A percentile compares a stretch with the other conserved stretches of the same genome.
phyloP scores from a whole-genome alignment of 2,113 vertebrate species.

The Otocyon megalotis region DNA sequence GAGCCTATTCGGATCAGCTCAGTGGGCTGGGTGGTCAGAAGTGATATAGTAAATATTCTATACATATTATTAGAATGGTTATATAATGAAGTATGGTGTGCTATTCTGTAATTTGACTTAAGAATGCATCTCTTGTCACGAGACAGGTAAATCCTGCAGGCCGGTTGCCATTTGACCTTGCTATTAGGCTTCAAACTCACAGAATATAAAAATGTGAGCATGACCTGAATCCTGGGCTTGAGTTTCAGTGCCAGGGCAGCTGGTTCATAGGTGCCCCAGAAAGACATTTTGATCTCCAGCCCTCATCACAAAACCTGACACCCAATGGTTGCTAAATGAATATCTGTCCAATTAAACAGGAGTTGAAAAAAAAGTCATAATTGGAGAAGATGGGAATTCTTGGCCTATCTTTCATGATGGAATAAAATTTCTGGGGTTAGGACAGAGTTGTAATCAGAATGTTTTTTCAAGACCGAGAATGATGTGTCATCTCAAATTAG shows the following conservation, averaged over 20 bases:
- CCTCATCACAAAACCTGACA: not conserved
- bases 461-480: conserved; percentile 11
- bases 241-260: not conserved
- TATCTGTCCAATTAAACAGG: not conserved
- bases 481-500: not conserved
- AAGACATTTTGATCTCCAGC: not conserved
- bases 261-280: not conserved
- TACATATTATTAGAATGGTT: not conserved
- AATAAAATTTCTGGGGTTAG: conserved; percentile 29
- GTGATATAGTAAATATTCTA: not conserved
- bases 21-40: not conserved
- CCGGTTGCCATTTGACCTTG: not conserved
- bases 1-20: not conserved
- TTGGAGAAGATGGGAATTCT: not conserved
- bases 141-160: not conserved
- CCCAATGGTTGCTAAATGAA: not conserved
- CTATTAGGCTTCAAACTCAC: not conserved
- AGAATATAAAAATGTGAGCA: not conserved
- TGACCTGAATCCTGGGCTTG: not conserved
- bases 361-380: not conserved
- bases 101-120: not conserved
- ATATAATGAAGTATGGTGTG: not conserved
- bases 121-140: not conserved
- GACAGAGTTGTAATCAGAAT: not conserved
- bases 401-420: not conserved